A percentile compares a stretch with the other conserved stretches of the same genome.
Conservation (phyloP, 2,888 invertebrate genomes). For the Dorcus parallelipipedus region DNA sequence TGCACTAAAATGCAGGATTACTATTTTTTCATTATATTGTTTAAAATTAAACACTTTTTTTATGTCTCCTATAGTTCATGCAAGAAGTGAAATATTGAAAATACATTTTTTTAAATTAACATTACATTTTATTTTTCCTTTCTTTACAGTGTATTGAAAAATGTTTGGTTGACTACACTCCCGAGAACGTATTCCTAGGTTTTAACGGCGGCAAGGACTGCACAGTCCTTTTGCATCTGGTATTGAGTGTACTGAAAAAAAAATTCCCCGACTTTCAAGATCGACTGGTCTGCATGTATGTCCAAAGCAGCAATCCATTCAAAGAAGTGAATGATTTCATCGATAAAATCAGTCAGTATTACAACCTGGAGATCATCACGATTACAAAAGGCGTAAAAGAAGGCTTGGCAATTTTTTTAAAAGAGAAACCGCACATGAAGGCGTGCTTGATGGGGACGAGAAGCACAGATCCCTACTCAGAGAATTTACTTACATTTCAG, state of each 20-base stretch:
- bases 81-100: too few species aligned
- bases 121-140: constrained; percentile 1
- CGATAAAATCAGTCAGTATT: constrained; percentile 63
- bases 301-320: constrained; percentile 77
- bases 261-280: constrained; percentile 35
- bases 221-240: constrained; percentile 81
- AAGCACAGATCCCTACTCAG: constrained; percentile 79
- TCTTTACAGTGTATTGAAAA: constrained; percentile 58
- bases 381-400: constrained; percentile 69
- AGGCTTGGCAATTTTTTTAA: constrained; percentile 60
- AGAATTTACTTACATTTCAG: constrained; percentile 65
- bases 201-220: constrained; percentile 99
- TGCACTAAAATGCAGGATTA: too few species aligned
- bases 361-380: constrained; percentile 68
- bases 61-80: too few species aligned
- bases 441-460: constrained; percentile 92
- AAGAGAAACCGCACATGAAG: constrained; percentile 62
- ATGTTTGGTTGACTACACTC: constrained; percentile 61
- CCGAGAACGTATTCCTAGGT: constrained; percentile 79
- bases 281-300: constrained; percentile 70
- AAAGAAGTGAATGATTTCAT: constrained; percentile 86
- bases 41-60: too few species aligned
- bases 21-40: too few species aligned
- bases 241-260: constrained; percentile 51
- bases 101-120: too few species aligned